Evolutionary conservation across 2,888 invertebrate genomes (phyloP).

Genomic region (Oligia strigilis): DNA sequence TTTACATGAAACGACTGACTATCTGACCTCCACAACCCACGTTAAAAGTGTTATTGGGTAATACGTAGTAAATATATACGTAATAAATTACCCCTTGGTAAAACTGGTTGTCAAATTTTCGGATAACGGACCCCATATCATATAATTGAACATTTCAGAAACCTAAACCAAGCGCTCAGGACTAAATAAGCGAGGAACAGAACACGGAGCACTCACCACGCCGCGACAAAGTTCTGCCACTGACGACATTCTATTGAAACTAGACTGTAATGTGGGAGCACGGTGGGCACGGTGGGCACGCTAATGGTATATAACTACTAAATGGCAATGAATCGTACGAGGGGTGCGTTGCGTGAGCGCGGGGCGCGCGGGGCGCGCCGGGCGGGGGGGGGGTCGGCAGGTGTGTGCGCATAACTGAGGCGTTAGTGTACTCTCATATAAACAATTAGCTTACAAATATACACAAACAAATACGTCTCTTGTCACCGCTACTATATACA

Average conservation of each 20-base stretch:
- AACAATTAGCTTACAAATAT: constrained; percentile 57
- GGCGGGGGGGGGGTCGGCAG: not conserved
- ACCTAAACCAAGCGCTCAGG: not conserved
- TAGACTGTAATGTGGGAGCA: too few relatives aligned
- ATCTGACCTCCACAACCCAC: not conserved
- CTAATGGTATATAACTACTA: not conserved
- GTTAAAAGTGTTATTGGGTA: not conserved
- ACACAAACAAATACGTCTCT: constrained; percentile 67
- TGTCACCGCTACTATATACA: constrained; percentile 48
- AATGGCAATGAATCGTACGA: not conserved
- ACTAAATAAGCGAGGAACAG: not conserved
- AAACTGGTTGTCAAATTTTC: not conserved
- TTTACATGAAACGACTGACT: not conserved
- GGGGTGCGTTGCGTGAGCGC: not conserved
- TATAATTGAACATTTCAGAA: not conserved
- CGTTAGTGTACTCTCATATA: constrained; percentile 63
- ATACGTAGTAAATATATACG: not conserved
- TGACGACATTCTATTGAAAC: not conserved
- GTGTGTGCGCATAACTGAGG: constrained; percentile 70
- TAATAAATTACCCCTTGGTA: not conserved
- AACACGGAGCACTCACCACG: constrained; percentile 1
- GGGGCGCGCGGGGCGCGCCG: not conserved
- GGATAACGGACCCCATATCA: too few relatives aligned
- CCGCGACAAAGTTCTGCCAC: too few relatives aligned
- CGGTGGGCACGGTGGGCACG: not conserved